These are phyloP conservation scores for Belgica antarctica DNA, from an alignment of 2,888 invertebrate species.

Conservation along the genomic window DNA sequence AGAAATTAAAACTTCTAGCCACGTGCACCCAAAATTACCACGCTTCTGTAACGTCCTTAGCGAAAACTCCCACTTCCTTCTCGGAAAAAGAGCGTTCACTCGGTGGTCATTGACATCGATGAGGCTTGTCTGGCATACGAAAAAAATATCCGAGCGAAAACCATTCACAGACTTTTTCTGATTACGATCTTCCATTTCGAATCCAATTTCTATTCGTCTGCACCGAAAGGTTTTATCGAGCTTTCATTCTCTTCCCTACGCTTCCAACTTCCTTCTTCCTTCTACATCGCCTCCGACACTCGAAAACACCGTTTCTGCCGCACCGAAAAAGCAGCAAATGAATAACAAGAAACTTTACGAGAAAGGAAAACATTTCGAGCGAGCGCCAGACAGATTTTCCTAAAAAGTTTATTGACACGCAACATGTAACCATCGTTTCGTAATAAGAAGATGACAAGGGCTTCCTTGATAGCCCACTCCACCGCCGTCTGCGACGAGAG, in stretches of 20 bases:
- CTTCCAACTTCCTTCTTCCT: conserved; percentile 22
- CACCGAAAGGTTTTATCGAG: neutral
- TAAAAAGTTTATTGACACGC: conserved; percentile 44
- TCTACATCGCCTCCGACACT: neutral
- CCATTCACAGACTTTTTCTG: conserved; percentile 43
- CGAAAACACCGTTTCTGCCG: neutral
- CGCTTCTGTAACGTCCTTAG: too few relatives aligned
- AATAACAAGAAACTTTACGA: neutral
- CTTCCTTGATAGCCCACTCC: neutral
- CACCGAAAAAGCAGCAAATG: neutral
- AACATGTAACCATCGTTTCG: conserved; percentile 30
- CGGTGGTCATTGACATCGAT: conserved; percentile 41
- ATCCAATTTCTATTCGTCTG: conserved; percentile 32
- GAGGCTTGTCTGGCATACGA: conserved; percentile 39
- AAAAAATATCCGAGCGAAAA: conserved; percentile 1
- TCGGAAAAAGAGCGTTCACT: conserved; percentile 6
- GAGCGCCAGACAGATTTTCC: conserved; percentile 41
- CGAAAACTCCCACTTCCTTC: neutral
- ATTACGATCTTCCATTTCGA: conserved; percentile 41
- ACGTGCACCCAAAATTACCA: too few relatives aligned
- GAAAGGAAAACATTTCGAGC: neutral
- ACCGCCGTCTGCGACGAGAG: neutral
- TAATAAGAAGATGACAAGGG: conserved; percentile 19
- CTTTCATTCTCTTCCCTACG: conserved; percentile 14
- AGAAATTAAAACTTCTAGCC: too few relatives aligned